Percentiles rank a stretch among this genome's conserved stretches.
These are phyloP conservation scores for Drosophila parabipectinata DNA, from an alignment of 1,140 invertebrate species.

Conservation along the genomic window DNA sequence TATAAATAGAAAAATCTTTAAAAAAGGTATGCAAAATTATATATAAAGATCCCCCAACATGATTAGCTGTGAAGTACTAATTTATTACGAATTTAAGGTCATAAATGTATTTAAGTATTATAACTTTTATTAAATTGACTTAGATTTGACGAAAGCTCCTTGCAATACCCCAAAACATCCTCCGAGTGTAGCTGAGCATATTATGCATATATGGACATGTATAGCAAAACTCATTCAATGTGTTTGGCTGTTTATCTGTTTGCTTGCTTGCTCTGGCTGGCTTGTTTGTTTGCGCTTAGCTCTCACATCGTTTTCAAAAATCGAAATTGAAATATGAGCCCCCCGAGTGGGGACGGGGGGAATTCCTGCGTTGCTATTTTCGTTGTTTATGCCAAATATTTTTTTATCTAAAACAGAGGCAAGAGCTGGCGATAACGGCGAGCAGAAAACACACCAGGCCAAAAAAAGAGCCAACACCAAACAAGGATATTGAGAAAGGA, in stretches of 20 bases:
- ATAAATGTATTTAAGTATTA: too few species aligned
- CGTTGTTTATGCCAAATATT: constrained; percentile 70
- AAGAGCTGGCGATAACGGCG: constrained; percentile 19
- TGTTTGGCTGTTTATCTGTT: constrained; percentile 70
- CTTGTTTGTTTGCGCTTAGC: constrained; percentile 66
- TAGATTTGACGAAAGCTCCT: too few species aligned
- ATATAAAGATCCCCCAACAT: too few species aligned
- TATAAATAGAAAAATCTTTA: too few species aligned
- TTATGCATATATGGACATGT: constrained; percentile 32
- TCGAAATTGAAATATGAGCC: constrained; percentile 81
- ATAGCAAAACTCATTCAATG: constrained; percentile 53
- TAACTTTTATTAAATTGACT: too few species aligned
- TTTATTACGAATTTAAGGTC: too few species aligned
- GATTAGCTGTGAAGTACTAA: too few species aligned
- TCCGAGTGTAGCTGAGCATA: constrained; percentile 25
- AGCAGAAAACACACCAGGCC: constrained; percentile 4
- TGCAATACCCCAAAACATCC: background rate
- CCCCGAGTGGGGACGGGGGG: constrained; percentile 25
- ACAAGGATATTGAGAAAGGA: constrained; percentile 31
- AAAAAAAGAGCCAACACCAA: constrained; percentile 12
- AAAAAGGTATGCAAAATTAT: too few species aligned
- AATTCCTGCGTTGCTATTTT: constrained; percentile 28
- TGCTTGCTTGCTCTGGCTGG: constrained; percentile 56
- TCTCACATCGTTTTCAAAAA: constrained; percentile 78
- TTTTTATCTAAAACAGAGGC: constrained; percentile 49